Evolutionary conservation across 2,888 invertebrate genomes (phyloP), one percentile per base, ranked within the genome.

Genomic region (Ophion ventricosus): DNA sequence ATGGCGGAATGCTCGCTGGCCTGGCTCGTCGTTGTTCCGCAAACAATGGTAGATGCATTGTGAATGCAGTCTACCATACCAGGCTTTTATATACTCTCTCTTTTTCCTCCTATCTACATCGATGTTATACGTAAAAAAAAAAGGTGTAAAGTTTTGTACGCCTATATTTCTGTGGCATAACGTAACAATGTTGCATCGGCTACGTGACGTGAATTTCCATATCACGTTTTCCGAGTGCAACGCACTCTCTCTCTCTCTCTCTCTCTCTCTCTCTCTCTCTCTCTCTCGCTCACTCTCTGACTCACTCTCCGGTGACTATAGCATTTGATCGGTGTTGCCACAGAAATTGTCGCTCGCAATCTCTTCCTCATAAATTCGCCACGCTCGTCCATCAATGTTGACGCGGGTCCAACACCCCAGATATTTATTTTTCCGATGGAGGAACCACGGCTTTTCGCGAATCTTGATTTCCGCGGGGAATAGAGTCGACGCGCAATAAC

Each of bases 11-110:
- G 76, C 77, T 78, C 82, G 84, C 63, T 75, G 84, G 81, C 82
- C 82, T 76, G 84, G 76, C 82, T 76, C 79, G 43, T 75, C 84
- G 85, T 74, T 80, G 70, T 61, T 35, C 70, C 81, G 77, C 86
- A 87, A 88, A 89, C 89, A 90, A 89, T 90, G 88, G 87, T 86
- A 86, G 87, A 86, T 70, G 79, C 76, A 79, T 73, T 67, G 81
- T 75, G 54, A 79, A 82, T 69, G 72, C 74, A 14, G 74, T 70
- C 49, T 75, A 70, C 59, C 49, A 54, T 66, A 40, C 17, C 49
- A 35, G 57, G 54, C 67, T 87, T 87, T 57, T 80, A 73, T 80
- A 73, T 73, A 64, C 70, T 54, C 80, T 57, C n/a, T 49, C 49
- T 49, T 17, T 66, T 57, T 57, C 57, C 43, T 40, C 43, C 23